A percentile compares a stretch with the other conserved stretches of the same genome.
Evolutionary conservation across 1,140 invertebrate genomes (phyloP).

Genomic region (Neodiprion virginianus): DNA sequence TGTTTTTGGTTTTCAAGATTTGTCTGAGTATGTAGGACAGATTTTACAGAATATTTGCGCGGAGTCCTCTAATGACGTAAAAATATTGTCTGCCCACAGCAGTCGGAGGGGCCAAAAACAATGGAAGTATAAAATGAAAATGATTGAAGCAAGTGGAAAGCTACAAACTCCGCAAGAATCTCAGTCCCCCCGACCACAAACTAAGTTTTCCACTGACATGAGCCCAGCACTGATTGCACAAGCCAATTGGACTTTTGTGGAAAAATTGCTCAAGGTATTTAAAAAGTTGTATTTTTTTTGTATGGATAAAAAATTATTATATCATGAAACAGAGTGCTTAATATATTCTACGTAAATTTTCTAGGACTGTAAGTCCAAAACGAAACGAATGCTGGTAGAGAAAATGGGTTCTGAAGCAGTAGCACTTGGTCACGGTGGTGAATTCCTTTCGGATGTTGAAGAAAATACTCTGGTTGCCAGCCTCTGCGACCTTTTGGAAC

Average conservation of each 20-base stretch:
- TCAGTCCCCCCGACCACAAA: slow-evolving; percentile 57
- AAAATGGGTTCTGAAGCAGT: slow-evolving; percentile 97
- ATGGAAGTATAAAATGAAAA: slow-evolving; percentile 62
- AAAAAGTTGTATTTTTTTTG: slow-evolving; percentile 5
- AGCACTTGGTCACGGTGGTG: slow-evolving; percentile 76
- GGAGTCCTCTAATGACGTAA: neutral
- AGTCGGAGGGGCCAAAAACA: slow-evolving; percentile 58
- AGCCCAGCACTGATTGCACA: slow-evolving; percentile 91
- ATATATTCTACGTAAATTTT: neutral
- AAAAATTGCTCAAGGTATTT: slow-evolving; percentile 90
- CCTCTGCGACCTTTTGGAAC: slow-evolving; percentile 95
- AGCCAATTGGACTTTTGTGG: slow-evolving; percentile 98
- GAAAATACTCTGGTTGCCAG: slow-evolving; percentile 98
- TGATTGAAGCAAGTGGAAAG: slow-evolving; percentile 55
- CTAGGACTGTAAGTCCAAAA: slow-evolving; percentile 90
- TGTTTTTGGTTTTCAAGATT: no score
- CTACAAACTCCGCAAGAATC: slow-evolving; percentile 51
- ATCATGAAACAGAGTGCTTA: neutral
- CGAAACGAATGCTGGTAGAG: slow-evolving; percentile 96
- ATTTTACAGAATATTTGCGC: no score
- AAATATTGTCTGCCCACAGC: slow-evolving; percentile 35
- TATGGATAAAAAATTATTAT: neutral
- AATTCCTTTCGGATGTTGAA: slow-evolving; percentile 73
- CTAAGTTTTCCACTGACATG: slow-evolving; percentile 65
- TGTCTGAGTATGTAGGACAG: no score